phyloP scores from a whole-genome alignment of 2,113 vertebrate species.

The Anser cygnoides region DNA sequence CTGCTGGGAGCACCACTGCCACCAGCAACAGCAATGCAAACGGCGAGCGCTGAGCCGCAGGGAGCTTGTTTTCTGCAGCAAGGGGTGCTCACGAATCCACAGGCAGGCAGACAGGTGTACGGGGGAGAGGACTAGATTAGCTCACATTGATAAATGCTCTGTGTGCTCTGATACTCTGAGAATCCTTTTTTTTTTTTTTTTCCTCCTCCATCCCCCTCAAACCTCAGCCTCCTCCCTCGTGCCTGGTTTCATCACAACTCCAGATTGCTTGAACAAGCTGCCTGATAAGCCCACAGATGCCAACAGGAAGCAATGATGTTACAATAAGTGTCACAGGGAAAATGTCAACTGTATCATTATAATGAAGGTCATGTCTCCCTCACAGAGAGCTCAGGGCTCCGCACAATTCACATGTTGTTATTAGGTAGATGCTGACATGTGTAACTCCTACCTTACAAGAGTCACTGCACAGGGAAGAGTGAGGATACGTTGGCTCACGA shows the following conservation, averaged over 20 bases:
- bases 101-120: neutral
- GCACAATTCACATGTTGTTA: constrained; percentile 69
- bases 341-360: constrained; percentile 77
- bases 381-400: constrained; percentile 65
- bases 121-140: neutral
- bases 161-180: constrained; percentile 8
- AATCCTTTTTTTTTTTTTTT: neutral
- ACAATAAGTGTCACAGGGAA: constrained; percentile 71
- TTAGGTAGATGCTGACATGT: constrained; percentile 65
- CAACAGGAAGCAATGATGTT: constrained; percentile 71
- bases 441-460: constrained; percentile 51
- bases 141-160: neutral
- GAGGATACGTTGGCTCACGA: neutral
- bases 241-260: constrained; percentile 68
- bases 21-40: neutral
- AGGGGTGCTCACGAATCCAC: neutral
- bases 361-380: constrained; percentile 75
- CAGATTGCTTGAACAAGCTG: constrained; percentile 68
- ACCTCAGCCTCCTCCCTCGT: constrained; percentile 30
- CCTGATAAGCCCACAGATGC: constrained; percentile 67
- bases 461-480: neutral
- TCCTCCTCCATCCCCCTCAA: neutral
- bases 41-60: accelerated
- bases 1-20: neutral
- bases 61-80: neutral